Evolutionary conservation across 1,140 invertebrate genomes (phyloP), one percentile per base, ranked within the genome.

Genomic region (Drosophila kikkawai): DNA sequence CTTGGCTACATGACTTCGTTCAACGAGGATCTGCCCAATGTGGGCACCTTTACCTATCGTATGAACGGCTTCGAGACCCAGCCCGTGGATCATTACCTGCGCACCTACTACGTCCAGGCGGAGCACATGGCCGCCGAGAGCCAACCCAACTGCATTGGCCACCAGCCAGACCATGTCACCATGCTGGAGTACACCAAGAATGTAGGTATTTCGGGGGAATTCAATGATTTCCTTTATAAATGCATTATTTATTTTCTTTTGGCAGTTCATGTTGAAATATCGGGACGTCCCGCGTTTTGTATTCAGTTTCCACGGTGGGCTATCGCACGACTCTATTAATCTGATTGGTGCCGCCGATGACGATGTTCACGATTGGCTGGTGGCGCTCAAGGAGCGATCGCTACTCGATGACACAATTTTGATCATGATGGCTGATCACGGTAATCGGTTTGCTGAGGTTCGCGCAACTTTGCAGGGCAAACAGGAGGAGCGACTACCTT

Each of bases 1-100:
- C 94, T 95, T 44, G 97, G 97, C 1, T 96, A 96, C 78, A 94
- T 95, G 37, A 95, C 95, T 47, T 96, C 96, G 7, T 99, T 96
- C 93, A 96, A 96, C 79, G 98, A 99, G 93, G 98, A 99, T 92
- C 94, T 96, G 73, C 96, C 97, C 1, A 93, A 94, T 82, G 95
- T 97, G 11, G 98, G 98, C 0, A 98, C 97, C 0, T 99, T 99
- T 86, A 98, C 97, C 29, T 98, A 98, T 93, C 95, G 98, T 12
- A 95, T 99, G 86, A 96, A 97, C 69, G 98, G 98, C 1, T 99
- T 99, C 92, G 94, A 95, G 15, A 81, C 93, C 1, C 95, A 96
- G 75, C 98, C 98, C 0, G 97, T 98, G 0, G 96, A 99, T 93
- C 98, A 99, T 93, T 99, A 98, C 87, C 96, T 98, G 94, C 93